These are phyloP conservation scores for Drosophila pegasa DNA, from an alignment of 2,888 invertebrate species.

Conservation along the genomic window DNA sequence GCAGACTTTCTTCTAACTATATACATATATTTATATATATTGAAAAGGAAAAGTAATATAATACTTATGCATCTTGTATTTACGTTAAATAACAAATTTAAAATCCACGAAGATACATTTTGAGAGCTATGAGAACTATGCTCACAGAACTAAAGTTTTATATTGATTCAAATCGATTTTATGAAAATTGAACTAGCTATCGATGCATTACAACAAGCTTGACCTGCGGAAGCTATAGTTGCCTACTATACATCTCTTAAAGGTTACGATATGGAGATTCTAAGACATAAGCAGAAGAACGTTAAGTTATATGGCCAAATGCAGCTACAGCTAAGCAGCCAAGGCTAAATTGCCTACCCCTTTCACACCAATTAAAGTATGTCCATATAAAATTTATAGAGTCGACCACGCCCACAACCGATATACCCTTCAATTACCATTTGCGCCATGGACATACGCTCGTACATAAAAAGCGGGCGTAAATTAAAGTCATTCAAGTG, in stretches of 20 bases:
- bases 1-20: too few relatives aligned
- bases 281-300: neutral
- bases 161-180: neutral
- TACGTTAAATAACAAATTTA: too few relatives aligned
- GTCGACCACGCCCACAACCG: neutral
- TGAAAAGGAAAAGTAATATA: too few relatives aligned
- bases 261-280: neutral
- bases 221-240: neutral
- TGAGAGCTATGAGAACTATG: too few relatives aligned
- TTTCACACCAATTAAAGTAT: neutral
- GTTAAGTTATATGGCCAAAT: neutral
- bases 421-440: slow-evolving; percentile 7
- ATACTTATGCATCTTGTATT: too few relatives aligned
- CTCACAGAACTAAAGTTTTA: too few relatives aligned
- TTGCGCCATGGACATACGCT: neutral
- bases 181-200: too few relatives aligned
- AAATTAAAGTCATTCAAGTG: slow-evolving; percentile 74
- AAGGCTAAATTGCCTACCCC: neutral
- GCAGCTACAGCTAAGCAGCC: neutral
- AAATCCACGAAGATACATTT: too few relatives aligned
- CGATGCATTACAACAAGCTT: too few relatives aligned
- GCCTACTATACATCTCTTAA: neutral
- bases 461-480: slow-evolving; percentile 61
- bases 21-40: too few relatives aligned
- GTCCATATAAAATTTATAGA: neutral